Evolutionary conservation across 1,140 invertebrate species (phyloP).

Genomic region (Cyphomyrmex costatus): DNA sequence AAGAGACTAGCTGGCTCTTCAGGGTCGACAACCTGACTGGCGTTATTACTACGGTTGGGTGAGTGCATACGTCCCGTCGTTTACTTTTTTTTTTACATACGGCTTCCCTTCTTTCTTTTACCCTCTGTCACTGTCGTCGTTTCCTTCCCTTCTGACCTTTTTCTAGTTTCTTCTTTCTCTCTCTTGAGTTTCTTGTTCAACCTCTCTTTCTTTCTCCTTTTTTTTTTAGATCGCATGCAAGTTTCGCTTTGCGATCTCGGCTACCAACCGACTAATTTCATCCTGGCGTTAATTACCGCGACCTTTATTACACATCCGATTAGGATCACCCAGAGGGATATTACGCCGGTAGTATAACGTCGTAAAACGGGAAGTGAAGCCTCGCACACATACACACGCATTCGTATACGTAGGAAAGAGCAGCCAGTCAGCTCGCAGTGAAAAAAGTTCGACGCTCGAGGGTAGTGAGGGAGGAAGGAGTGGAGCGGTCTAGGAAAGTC

Average conservation of each 20-base stretch:
- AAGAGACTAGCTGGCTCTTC: conserved; percentile 96
- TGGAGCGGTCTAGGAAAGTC: conserved; percentile 71
- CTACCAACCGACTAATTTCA: conserved; percentile 74
- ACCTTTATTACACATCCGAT: conserved; percentile 82
- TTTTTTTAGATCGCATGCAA: not conserved
- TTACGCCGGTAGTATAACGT: conserved; percentile 75
- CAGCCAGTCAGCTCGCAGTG: not conserved
- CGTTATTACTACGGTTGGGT: conserved; percentile 96
- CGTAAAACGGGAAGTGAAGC: conserved; percentile 75
- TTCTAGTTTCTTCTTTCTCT: conserved; percentile 10
- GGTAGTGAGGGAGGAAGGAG: conserved; percentile 31
- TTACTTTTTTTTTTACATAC: conserved; percentile 36
- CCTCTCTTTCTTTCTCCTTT: not conserved
- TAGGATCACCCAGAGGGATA: conserved; percentile 79
- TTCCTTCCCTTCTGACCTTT: not conserved
- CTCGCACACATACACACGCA: not conserved
- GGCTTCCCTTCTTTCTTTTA: not conserved
- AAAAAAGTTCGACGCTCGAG: not conserved
- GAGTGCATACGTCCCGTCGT: conserved; percentile 84
- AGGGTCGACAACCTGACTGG: conserved; percentile 97
- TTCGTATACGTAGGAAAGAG: not conserved
- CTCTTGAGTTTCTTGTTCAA: not conserved
- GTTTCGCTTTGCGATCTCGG: conserved; percentile 13
- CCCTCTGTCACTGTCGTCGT: not conserved
- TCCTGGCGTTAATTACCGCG: conserved; percentile 82